Evolutionary conservation across 2,797 vertebrate genomes (phyloP).

Genomic region (Otolemur crassicaudatus): DNA sequence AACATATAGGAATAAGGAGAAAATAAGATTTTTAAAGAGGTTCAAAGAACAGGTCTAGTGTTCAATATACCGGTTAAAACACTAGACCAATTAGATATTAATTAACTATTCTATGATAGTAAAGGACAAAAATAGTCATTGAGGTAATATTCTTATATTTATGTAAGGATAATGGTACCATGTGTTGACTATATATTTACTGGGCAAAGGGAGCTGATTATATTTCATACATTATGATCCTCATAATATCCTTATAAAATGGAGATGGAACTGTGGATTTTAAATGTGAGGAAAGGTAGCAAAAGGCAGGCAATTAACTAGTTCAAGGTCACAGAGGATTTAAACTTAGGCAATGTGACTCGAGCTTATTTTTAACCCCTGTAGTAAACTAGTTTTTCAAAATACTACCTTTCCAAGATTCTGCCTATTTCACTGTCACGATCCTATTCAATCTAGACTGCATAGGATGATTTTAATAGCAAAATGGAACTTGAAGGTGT

Average conservation of each 20-base stretch:
- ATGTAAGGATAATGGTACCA: background rate
- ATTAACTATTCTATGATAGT: background rate
- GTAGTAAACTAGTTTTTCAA: background rate
- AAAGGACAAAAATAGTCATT: background rate
- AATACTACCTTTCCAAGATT: background rate
- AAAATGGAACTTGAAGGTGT: slow-evolving; percentile 53
- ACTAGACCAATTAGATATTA: background rate
- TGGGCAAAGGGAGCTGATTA: background rate
- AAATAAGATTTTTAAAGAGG: slow-evolving; percentile 37
- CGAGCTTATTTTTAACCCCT: background rate
- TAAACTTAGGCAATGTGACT: background rate
- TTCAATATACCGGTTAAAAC: background rate
- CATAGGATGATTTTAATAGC: slow-evolving; percentile 64
- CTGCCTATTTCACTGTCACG: background rate
- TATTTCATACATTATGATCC: background rate
- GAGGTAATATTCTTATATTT: slow-evolving; percentile 20
- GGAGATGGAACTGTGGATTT: background rate
- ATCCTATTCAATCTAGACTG: background rate
- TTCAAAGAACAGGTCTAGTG: background rate
- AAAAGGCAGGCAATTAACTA: background rate
- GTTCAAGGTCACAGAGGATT: slow-evolving; percentile 7
- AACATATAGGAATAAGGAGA: background rate
- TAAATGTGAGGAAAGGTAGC: background rate
- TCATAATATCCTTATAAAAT: background rate
- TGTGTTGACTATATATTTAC: slow-evolving; percentile 2